Evolutionary conservation across 1,140 invertebrate genomes (phyloP), one percentile per base, ranked within the genome.

Genomic region (Euwallacea fornicatus): DNA sequence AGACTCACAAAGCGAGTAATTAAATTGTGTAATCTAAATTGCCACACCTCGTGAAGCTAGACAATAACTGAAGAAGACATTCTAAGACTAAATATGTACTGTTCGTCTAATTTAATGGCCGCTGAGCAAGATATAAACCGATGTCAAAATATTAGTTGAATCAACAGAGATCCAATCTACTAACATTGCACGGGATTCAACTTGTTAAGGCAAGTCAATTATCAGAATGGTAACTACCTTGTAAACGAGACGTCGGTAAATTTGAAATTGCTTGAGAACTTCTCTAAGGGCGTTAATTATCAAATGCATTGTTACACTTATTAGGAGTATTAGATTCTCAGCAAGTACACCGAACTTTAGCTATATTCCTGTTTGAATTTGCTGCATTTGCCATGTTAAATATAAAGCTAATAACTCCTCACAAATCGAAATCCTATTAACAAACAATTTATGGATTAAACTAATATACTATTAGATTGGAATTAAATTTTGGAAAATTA

Each of bases 91-190:
- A 33, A 33, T 33, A 33, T 33, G 21, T 33, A 33, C 21, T 33
- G 21, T 33, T 33, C 21, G 21, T 33, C 21, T 33, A 33, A 33
- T 33, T 33, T 33, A 33, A 33, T 33, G 21, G 21, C 21, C 21
- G 21, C 21, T 33, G 21, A 33, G 21, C 21, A 33, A 53, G 50
- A 53, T 53, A 53, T 15, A 53, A 11, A 15, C 11, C 15, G 11
- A 53, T 53, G 50, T 53, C 50, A 15, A 53, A 53, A 53, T 53
- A 53, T 53, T 53, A 53, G 15, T 53, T 8, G 15, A 53, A 53
- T 11, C 50, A 53, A 53, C 50, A n/a, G 11, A 53, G 50, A 53
- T 53, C 11, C 50, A 33, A 33, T 33, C 21, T 33, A 33, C 21
- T 33, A 33, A 33, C 21, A 53, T 53, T 53, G 50, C 11, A 6